Evolutionary conservation across 2,113 vertebrate species (phyloP).

Genomic region (Chaetops frenatus): DNA sequence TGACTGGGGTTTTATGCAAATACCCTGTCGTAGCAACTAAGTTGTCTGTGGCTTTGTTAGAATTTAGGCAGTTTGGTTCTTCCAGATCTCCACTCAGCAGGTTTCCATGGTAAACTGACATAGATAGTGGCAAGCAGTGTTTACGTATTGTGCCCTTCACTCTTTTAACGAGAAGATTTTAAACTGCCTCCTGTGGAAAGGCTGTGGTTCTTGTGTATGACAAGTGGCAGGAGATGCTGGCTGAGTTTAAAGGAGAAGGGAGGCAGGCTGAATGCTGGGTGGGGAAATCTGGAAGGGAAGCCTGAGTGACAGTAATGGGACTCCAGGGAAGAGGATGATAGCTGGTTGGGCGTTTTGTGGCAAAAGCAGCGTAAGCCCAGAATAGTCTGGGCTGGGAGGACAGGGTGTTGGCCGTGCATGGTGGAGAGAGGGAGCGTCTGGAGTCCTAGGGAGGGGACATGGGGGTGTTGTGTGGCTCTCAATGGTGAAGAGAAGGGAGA

Average conservation of each 20-base stretch:
- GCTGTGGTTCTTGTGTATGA: background rate
- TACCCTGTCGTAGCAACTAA: background rate
- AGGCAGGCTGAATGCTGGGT: background rate
- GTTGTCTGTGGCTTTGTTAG: background rate
- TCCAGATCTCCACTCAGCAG: background rate
- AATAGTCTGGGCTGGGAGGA: slow-evolving; percentile 22
- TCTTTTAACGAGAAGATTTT: background rate
- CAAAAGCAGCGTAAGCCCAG: background rate
- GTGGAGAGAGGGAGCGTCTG: background rate
- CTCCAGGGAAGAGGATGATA: background rate
- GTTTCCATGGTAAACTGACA: slow-evolving; percentile 10
- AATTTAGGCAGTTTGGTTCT: background rate
- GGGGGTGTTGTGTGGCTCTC: background rate
- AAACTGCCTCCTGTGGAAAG: background rate
- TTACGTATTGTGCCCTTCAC: background rate
- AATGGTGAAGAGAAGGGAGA: background rate
- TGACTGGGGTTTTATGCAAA: slow-evolving; percentile 13
- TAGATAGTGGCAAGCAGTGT: background rate
- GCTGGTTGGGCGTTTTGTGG: slow-evolving; percentile 7
- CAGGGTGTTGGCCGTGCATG: background rate
- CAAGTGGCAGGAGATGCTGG: slow-evolving; percentile 1
- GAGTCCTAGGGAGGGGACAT: background rate
- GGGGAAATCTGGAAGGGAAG: slow-evolving; percentile 11
- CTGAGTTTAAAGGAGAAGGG: background rate
- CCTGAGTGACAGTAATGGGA: slow-evolving; percentile 56